A percentile compares a stretch with the other conserved stretches of the same genome.
Evolutionary conservation across 1,140 invertebrate genomes (phyloP).

Genomic region (Aleiodes sp.): DNA sequence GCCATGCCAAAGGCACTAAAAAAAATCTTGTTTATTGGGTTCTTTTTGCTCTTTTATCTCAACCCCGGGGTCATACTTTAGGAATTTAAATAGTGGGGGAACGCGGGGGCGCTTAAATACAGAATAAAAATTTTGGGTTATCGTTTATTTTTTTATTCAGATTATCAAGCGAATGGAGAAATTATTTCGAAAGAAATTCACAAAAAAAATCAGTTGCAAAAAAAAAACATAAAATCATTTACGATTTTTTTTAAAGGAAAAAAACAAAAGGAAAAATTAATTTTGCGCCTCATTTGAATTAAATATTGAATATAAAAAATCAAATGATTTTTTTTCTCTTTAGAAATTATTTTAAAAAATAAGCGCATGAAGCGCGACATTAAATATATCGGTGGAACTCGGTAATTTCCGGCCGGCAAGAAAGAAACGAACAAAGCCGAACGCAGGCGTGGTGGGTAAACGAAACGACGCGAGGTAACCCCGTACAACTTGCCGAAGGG

Average conservation of each 20-base stretch:
- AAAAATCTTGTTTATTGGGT: not conserved
- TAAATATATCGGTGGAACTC: conserved; percentile 18
- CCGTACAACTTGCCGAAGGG: not conserved
- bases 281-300: no score
- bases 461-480: conserved; percentile 9
- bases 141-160: not conserved
- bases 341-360: no score
- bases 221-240: no score
- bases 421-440: conserved; percentile 20
- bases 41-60: not conserved
- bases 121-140: not conserved
- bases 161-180: no score
- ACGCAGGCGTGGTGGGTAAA: conserved; percentile 37
- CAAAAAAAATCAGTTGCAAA: no score
- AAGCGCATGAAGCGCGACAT: not conserved
- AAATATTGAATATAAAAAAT: no score
- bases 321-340: no score
- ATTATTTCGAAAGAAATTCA: no score
- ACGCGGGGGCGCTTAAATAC: conserved; percentile 1
- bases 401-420: conserved; percentile 27
- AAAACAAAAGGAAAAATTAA: no score
- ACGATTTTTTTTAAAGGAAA: no score
- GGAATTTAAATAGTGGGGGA: conserved; percentile 4
- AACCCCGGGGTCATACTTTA: not conserved
- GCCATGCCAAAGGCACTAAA: not conserved